Evolutionary conservation across 2,888 invertebrate genomes (phyloP), one percentile per base, ranked within the genome.

Genomic region (Podabrus alpinus): DNA sequence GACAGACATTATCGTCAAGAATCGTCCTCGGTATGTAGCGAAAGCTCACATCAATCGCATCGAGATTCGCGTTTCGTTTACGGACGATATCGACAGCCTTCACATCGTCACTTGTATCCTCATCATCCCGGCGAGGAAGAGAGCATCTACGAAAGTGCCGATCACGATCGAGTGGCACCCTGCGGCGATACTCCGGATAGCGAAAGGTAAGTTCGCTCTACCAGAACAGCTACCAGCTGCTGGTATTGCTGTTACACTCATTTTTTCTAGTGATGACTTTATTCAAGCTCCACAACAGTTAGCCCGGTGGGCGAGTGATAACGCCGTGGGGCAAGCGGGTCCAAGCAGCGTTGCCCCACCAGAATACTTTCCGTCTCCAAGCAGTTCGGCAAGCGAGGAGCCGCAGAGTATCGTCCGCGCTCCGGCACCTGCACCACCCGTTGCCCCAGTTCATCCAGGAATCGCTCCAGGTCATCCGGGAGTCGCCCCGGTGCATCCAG

Each of bases 231-330:
- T 81, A 80, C 80, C 82, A 82, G 81, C 78, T 79, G 74, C 80
- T 85, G 84, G 91, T 92, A 91, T 91, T 89, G 88, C 91, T 91
- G 90, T 91, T 92, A 92, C 91, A 91, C 91, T 92, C 93, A 92
- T 93, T 94, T 94, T 94, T 95, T 95, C 93, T 95, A 95, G 95
- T 95, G 95, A 95, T 95, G 95, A 95, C 93, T 95, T 95, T 95
- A 94, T 95, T 95, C 95, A 95, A 95, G 95, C 95, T 94, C 95
- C 95, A 94, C 95, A 94, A 94, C 95, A 94, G 92, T 92, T 94
- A 94, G 95, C 94, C 93, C 95, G 94, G 92, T 95, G 95, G 94
- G 95, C 94, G 92, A 95, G 95, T 94, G 94, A 95, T 91, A 94
- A 94, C 82, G 87, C 88, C 86, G 88, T 88, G 83, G 87, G 87